phyloP scores from a whole-genome alignment of 2,113 vertebrate genomes.

The Mustela nigripes region DNA sequence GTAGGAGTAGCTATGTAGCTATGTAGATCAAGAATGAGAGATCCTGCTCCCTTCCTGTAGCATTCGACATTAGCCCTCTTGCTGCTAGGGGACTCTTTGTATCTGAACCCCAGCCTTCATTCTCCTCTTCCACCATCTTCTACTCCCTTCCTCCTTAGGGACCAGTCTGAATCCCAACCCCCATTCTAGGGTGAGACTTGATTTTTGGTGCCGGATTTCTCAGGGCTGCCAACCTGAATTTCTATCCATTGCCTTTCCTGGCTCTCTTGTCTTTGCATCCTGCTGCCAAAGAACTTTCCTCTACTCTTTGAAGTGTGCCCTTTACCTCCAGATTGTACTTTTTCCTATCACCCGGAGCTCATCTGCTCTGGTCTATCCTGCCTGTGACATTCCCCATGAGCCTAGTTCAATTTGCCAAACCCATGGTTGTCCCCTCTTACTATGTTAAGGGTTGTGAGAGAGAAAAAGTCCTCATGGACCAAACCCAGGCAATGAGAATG shows the following conservation, averaged over 20 bases:
- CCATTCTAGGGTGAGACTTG: not conserved
- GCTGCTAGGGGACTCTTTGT: not conserved
- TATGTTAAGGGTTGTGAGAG: not conserved
- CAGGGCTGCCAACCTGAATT: not conserved
- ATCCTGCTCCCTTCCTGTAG: accelerated
- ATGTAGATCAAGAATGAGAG: not conserved
- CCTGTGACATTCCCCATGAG: not conserved
- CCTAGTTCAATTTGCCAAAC: not conserved
- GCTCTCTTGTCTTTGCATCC: not conserved
- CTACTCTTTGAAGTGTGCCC: not conserved
- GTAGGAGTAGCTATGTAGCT: not conserved
- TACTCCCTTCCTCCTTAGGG: not conserved
- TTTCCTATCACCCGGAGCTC: not conserved
- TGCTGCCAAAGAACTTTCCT: not conserved
- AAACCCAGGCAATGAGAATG: not conserved
- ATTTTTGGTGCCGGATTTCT: not conserved
- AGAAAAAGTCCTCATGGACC: not conserved
- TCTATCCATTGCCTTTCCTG: not conserved
- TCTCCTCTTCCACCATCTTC: not conserved
- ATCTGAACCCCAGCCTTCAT: not conserved
- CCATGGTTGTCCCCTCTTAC: not conserved
- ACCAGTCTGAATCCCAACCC: not conserved
- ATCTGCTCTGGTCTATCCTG: not conserved
- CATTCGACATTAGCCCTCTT: not conserved
- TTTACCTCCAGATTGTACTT: not conserved